These are phyloP conservation scores for Cyclargus thomasi DNA, from an alignment of 1,140 invertebrate species.

Conservation along the genomic window DNA sequence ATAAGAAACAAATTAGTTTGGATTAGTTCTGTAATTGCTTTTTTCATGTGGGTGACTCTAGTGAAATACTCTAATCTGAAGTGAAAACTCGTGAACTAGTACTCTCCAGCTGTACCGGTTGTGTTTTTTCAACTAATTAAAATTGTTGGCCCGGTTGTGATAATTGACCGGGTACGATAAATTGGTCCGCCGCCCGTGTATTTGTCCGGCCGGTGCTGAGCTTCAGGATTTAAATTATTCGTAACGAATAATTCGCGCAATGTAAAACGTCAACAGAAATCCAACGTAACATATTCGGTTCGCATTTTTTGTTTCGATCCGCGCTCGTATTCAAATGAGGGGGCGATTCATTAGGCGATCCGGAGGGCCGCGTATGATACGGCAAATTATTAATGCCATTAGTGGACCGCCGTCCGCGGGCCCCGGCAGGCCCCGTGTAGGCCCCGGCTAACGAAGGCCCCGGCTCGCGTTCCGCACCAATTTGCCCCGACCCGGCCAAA, in stretches of 20 bases:
- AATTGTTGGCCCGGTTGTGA: too few species aligned
- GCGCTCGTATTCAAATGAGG: neutral
- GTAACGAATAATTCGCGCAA: neutral
- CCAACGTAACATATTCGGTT: neutral
- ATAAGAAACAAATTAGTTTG: constrained; percentile 3
- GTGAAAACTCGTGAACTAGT: too few species aligned
- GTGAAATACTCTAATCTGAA: neutral
- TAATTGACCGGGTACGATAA: too few species aligned
- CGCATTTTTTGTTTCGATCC: neutral
- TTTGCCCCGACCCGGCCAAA: neutral
- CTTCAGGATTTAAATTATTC: neutral
- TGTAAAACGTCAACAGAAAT: neutral
- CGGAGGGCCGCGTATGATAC: constrained; percentile 2
- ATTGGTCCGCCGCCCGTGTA: neutral
- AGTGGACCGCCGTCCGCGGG: neutral
- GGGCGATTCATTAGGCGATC: neutral
- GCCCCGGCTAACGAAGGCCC: neutral
- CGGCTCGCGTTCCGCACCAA: constrained; percentile 5
- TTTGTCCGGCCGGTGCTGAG: neutral
- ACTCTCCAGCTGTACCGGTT: too few species aligned
- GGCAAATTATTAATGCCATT: constrained; percentile 15
- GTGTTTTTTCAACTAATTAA: too few species aligned
- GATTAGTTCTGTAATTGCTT: neutral
- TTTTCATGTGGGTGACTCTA: neutral
- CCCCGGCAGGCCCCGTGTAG: neutral